Conservation (phyloP, 1,140 invertebrate species). For the Aphidius ervi region DNA sequence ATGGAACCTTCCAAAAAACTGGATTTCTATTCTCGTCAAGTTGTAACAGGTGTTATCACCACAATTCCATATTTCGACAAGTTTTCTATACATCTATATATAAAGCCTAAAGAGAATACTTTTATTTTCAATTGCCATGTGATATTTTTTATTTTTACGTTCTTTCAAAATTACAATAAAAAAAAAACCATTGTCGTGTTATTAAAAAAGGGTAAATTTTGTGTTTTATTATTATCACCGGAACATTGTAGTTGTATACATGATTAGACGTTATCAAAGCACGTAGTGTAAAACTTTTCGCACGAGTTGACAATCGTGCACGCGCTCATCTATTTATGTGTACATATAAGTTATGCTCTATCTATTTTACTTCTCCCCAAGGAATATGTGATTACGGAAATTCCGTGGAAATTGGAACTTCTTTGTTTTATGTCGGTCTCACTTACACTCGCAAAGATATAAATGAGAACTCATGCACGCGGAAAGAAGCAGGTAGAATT, state of each 20-base stretch:
- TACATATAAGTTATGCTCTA: background rate
- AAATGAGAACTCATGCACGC: background rate
- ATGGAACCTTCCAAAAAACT: conserved; percentile 22
- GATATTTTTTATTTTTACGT: too few species aligned
- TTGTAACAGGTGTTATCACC: too few species aligned
- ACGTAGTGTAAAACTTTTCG: conserved; percentile 2
- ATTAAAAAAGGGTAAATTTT: too few species aligned
- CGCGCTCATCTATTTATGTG: background rate
- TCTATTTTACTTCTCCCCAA: conserved; percentile 1
- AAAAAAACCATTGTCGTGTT: too few species aligned
- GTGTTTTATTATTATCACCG: too few species aligned
- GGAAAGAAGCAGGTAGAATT: background rate
- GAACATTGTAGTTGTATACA: too few species aligned
- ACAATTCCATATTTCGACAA: too few species aligned
- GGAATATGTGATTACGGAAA: conserved; percentile 2
- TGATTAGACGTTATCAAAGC: too few species aligned
- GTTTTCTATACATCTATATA: too few species aligned
- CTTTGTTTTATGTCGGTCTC: background rate
- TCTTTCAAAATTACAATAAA: too few species aligned
- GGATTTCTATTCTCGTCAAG: conserved; percentile 23
- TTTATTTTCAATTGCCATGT: too few species aligned
- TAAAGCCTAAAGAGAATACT: too few species aligned
- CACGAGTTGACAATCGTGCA: conserved; percentile 1
- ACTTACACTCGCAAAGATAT: background rate
- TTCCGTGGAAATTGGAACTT: conserved; percentile 9